A percentile compares a stretch with the other conserved stretches of the same genome.
These are phyloP conservation scores for Zhuqinia jingwanae DNA, from an alignment of 2,888 invertebrate genomes.

Conservation along the genomic window DNA sequence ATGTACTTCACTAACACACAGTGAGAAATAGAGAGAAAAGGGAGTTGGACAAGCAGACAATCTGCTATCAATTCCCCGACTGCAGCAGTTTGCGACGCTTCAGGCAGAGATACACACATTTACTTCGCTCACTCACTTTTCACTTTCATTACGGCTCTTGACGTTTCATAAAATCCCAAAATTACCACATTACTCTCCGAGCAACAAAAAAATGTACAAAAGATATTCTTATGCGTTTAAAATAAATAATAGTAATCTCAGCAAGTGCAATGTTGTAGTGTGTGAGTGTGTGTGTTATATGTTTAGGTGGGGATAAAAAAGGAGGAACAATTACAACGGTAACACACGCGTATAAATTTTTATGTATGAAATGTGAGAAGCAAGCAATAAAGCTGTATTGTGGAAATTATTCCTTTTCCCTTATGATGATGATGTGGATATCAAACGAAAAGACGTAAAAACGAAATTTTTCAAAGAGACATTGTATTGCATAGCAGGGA, in stretches of 20 bases:
- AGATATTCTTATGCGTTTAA: slow-evolving; percentile 22
- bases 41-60: slow-evolving; percentile 14
- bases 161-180: slow-evolving; percentile 63
- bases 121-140: slow-evolving; percentile 15
- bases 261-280: no score
- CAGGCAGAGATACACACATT: slow-evolving; percentile 2
- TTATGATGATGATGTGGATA: background rate
- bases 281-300: background rate
- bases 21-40: no score
- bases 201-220: slow-evolving; percentile 20
- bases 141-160: slow-evolving; percentile 40
- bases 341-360: slow-evolving; percentile 21
- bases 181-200: slow-evolving; percentile 39
- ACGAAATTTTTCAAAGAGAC: background rate
- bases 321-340: background rate
- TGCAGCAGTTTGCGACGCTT: slow-evolving; percentile 20
- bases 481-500: slow-evolving; percentile 1
- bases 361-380: slow-evolving; percentile 12
- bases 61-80: no score
- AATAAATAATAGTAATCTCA: background rate
- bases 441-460: background rate
- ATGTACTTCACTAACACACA: background rate
- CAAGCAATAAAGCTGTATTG: background rate
- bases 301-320: background rate
- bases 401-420: slow-evolving; percentile 24